phyloP scores from a whole-genome alignment of 2,113 vertebrate species.

The Butastur rufipennis region DNA sequence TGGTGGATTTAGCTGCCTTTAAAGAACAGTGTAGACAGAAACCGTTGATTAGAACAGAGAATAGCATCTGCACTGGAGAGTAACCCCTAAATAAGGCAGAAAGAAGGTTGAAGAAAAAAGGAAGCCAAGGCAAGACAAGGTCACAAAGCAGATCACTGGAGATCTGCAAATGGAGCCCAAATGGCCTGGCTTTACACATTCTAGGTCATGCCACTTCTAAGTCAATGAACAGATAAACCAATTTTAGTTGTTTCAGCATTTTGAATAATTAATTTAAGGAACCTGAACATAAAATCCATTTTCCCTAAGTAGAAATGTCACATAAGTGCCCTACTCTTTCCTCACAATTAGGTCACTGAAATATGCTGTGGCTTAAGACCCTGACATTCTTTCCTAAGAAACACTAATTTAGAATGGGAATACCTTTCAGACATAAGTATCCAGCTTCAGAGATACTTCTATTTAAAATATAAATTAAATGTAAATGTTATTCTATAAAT shows the following conservation, averaged over 20 bases:
- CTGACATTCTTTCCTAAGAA: neutral
- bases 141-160: neutral
- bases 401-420: neutral
- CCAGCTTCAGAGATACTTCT: neutral
- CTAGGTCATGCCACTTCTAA: neutral
- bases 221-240: neutral
- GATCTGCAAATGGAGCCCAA: neutral
- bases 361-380: neutral
- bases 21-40: neutral
- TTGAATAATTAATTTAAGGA: constrained; percentile 9
- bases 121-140: neutral
- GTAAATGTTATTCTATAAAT: neutral
- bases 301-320: neutral
- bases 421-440: neutral
- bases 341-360: neutral
- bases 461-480: neutral
- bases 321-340: neutral
- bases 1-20: neutral
- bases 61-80: neutral
- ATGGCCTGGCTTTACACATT: neutral
- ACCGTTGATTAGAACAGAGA: neutral
- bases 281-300: neutral
- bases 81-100: neutral
- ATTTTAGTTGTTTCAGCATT: neutral
- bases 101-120: neutral